Percentiles rank a stretch among this genome's conserved stretches.
Conservation (phyloP, 2,888 invertebrate species). For the Dysmachus trigonus region DNA sequence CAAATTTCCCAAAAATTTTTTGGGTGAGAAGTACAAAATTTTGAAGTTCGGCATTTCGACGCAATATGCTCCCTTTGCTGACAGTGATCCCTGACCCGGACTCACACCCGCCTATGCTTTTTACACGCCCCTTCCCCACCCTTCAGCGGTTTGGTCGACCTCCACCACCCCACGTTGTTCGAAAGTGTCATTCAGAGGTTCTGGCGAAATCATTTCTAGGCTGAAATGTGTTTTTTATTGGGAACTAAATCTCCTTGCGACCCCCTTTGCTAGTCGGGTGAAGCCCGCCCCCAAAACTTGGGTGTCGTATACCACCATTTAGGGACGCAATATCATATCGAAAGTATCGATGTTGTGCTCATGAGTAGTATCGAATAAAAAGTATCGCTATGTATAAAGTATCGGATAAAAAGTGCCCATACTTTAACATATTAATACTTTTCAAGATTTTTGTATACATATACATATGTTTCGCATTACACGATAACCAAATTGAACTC, state of each 20-base stretch:
- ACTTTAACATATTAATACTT: too few species aligned
- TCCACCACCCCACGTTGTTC: neutral
- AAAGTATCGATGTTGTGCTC: too few species aligned
- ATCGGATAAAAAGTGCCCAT: too few species aligned
- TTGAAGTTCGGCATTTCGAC: neutral
- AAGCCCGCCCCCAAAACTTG: neutral
- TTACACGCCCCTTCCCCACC: neutral
- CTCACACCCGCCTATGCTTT: neutral
- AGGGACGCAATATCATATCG: too few species aligned
- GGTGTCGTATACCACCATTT: too few species aligned
- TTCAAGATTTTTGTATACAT: too few species aligned
- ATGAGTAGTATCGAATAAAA: too few species aligned
- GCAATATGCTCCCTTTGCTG: conserved; percentile 14
- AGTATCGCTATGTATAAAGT: too few species aligned
- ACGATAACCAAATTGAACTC: too few species aligned
- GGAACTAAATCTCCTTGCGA: neutral
- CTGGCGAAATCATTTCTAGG: neutral
- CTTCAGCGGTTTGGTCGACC: neutral
- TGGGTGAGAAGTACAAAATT: neutral
- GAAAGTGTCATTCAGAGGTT: neutral
- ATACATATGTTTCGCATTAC: too few species aligned
- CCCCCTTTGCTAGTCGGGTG: neutral
- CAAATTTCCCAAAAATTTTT: neutral
- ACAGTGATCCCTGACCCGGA: neutral
- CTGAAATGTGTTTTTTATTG: conserved; percentile 6